A percentile compares a stretch with the other conserved stretches of the same genome.
These are phyloP conservation scores for Odobenus rosmarus DNA, from an alignment of 2,113 vertebrate species.

Conservation along the genomic window DNA sequence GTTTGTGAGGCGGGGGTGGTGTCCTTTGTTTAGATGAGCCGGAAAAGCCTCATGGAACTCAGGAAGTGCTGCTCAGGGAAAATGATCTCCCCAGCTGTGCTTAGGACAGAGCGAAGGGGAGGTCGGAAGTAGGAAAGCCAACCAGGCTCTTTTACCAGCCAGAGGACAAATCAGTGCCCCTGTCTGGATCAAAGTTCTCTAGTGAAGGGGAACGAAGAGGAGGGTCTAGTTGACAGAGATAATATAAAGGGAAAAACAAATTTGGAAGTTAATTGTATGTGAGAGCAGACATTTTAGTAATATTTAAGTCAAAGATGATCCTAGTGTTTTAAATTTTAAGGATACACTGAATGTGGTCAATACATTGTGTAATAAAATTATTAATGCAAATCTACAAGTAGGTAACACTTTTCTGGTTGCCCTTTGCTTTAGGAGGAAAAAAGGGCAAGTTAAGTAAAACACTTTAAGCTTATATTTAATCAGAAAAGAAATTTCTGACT, in stretches of 20 bases:
- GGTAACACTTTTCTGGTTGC: neutral
- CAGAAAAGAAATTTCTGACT: neutral
- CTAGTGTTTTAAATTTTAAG: neutral
- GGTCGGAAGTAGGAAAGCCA: neutral
- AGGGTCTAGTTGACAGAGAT: neutral
- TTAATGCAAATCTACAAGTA: neutral
- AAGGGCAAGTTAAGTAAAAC: neutral
- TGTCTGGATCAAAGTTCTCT: neutral
- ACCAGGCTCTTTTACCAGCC: neutral
- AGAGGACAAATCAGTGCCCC: neutral
- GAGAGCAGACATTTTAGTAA: neutral
- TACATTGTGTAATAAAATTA: neutral
- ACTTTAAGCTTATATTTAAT: neutral
- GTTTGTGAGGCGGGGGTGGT: neutral
- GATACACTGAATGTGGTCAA: neutral
- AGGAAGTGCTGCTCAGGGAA: constrained; percentile 18
- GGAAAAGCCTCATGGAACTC: neutral
- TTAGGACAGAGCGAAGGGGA: neutral
- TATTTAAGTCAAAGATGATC: neutral
- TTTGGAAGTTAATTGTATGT: neutral
- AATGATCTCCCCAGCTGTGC: neutral
- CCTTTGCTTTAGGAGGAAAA: neutral
- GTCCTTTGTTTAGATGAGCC: constrained; percentile 39
- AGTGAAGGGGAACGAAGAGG: neutral
- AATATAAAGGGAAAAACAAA: neutral